Percentiles rank a stretch among this genome's conserved stretches.
Evolutionary conservation across 2,888 invertebrate species (phyloP).

Genomic region (Trissolcus japonicus): DNA sequence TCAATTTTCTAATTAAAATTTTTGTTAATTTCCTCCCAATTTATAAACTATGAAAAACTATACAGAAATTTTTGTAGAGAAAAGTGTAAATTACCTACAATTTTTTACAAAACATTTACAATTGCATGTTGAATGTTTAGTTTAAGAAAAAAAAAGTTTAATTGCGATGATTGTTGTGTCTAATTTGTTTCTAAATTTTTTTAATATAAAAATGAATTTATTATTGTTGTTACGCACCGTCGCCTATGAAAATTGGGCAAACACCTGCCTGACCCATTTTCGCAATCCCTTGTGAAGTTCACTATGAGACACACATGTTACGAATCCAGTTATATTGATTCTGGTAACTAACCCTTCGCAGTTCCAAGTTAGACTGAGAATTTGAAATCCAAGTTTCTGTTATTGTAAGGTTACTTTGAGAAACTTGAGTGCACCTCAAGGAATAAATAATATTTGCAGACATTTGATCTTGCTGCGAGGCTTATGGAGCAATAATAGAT

Average conservation of each 20-base stretch:
- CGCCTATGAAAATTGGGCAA: conserved; percentile 36
- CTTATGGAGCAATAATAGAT: conserved; percentile 12
- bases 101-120: too few species aligned
- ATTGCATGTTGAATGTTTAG: too few species aligned
- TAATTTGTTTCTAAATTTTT: too few species aligned
- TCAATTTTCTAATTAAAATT: too few species aligned
- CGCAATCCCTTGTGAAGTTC: conserved; percentile 20
- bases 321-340: conserved; percentile 24
- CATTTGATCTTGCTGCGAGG: conserved; percentile 20
- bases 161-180: too few species aligned
- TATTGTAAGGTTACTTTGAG: conserved; percentile 7
- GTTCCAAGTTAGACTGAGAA: conserved; percentile 6
- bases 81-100: too few species aligned
- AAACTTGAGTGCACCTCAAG: conserved; percentile 19
- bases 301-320: conserved; percentile 17
- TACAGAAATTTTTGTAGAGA: too few species aligned
- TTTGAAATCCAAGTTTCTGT: conserved; percentile 14
- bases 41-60: too few species aligned
- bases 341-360: conserved; percentile 12
- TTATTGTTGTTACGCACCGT: conserved; percentile 21
- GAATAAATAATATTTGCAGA: conserved; percentile 24
- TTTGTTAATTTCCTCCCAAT: too few species aligned
- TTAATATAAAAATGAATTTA: not conserved
- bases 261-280: conserved; percentile 61
- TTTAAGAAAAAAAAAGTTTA: too few species aligned